A percentile compares a stretch with the other conserved stretches of the same genome.
Conservation (phyloP, 2,888 invertebrate species). For the Eumacrocentrus americanus region DNA sequence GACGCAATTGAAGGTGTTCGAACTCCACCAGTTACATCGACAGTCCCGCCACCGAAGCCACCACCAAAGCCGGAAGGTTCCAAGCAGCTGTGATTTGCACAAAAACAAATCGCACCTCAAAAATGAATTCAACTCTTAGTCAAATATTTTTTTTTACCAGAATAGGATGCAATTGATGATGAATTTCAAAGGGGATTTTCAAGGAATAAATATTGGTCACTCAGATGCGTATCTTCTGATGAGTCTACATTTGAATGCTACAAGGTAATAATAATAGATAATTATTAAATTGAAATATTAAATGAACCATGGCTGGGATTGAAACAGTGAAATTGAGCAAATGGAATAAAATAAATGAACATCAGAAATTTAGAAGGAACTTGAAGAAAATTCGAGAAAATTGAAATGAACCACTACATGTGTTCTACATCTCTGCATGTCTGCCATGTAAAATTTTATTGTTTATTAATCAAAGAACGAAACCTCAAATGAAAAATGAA, state of each 20-base stretch:
- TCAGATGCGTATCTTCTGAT: neutral
- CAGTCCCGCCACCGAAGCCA: slow-evolving; percentile 44
- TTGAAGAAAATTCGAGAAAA: neutral
- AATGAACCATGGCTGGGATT: neutral
- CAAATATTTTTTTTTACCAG: slow-evolving; percentile 30
- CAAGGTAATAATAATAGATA: too few species aligned
- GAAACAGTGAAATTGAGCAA: neutral
- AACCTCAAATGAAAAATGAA: too few species aligned
- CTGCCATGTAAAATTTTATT: slow-evolving; percentile 16
- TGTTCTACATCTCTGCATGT: slow-evolving; percentile 17
- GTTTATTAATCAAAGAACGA: too few species aligned
- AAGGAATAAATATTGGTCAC: neutral
- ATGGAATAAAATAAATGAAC: neutral
- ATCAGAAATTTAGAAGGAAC: neutral
- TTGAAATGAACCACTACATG: slow-evolving; percentile 10
- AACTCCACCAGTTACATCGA: slow-evolving; percentile 43
- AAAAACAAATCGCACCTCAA: neutral
- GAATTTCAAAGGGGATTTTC: neutral
- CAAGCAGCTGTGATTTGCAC: slow-evolving; percentile 54
- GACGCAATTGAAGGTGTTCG: slow-evolving; percentile 39
- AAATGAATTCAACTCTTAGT: slow-evolving; percentile 26
- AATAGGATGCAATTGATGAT: slow-evolving; percentile 7
- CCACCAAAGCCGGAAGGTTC: slow-evolving; percentile 57
- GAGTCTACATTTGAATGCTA: too few species aligned
- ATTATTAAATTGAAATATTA: neutral